These are phyloP conservation scores for Micronycteris hirsuta DNA, from an alignment of 2,113 vertebrate genomes.

Conservation along the genomic window DNA sequence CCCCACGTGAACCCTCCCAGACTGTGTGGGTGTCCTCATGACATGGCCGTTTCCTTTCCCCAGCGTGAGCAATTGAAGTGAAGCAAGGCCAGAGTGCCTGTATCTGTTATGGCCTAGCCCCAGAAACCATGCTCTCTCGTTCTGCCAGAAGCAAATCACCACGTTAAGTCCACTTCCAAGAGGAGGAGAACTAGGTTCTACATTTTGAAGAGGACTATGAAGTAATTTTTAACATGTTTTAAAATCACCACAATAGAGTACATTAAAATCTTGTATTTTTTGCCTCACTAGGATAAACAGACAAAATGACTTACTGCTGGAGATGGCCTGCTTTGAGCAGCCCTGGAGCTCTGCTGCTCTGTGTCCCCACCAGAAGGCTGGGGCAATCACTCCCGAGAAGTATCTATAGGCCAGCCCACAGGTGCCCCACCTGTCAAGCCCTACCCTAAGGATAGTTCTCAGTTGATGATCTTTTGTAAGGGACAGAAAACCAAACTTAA, in stretches of 20 bases:
- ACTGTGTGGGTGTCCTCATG: neutral
- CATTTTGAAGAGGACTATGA: neutral
- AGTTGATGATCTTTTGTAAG: neutral
- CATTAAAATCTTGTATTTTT: neutral
- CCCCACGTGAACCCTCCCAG: neutral
- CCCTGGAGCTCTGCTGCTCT: neutral
- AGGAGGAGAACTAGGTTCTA: neutral
- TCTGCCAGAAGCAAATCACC: neutral
- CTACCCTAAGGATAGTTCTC: neutral
- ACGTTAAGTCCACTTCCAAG: neutral
- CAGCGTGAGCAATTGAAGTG: too few species aligned
- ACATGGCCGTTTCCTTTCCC: neutral
- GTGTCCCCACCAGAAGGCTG: neutral
- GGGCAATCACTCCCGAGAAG: neutral
- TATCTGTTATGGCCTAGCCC: neutral
- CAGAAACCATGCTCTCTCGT: neutral
- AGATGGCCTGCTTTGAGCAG: neutral
- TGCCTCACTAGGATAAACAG: neutral
- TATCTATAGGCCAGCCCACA: neutral
- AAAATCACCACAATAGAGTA: neutral
- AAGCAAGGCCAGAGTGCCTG: neutral
- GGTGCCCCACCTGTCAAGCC: neutral
- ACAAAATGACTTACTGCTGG: neutral
- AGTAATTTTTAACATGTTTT: neutral
- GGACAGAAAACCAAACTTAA: neutral